Base-by-base conservation (phyloP, 2,113 vertebrate genomes). In the Xiphophorus hellerii region DNA sequence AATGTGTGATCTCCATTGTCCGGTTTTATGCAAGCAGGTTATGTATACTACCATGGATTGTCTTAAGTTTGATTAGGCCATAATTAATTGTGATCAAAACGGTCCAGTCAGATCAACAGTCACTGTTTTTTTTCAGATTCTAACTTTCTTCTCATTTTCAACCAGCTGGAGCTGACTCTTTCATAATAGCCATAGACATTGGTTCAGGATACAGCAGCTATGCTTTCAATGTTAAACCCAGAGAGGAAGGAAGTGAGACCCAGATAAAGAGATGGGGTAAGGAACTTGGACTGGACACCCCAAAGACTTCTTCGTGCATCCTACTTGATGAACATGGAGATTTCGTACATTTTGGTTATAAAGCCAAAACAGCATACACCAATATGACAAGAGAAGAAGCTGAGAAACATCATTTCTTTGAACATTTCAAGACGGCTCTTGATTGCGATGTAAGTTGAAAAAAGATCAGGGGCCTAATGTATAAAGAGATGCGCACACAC, bases 261-360 rank as follows among this genome's bases (percentile, higher is more conserved):
- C 13, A 62, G 25, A 1, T 62, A 22, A 65, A 64, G 62, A 12
- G 15, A 1, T 74, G 72, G 72, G 90, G 90, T 35, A 1, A 0
- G 2, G 81, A 89, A 69, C 35, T 69, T 0, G 61, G 88, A 5
- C 0, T 79, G 0, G 82, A 61, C 14, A 86, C 80, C 15, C 13
- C 8, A 0, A 86, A 90, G 80, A 89, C 39, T 0, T 85, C 88
- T 14, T 92, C 73, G 0, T 83, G 89, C 73, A 77, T 89, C 71
- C 70, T 91, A 15, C 92, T 92, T 42, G 60, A 87, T 37, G 35
- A 82, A 75, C 8, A 87, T 1, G 3, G 30, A 31, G n/a, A 84
- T 28, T 86, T 92, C 51, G 14, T 3, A 3, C 72, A 74, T 4
- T 92, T 93, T 87, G 91, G 88, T 44, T 91, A 85, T 1, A 77